A percentile compares a stretch with the other conserved stretches of the same genome.
phyloP scores from a whole-genome alignment of 2,797 vertebrate species.

The Lepus townsendii region DNA sequence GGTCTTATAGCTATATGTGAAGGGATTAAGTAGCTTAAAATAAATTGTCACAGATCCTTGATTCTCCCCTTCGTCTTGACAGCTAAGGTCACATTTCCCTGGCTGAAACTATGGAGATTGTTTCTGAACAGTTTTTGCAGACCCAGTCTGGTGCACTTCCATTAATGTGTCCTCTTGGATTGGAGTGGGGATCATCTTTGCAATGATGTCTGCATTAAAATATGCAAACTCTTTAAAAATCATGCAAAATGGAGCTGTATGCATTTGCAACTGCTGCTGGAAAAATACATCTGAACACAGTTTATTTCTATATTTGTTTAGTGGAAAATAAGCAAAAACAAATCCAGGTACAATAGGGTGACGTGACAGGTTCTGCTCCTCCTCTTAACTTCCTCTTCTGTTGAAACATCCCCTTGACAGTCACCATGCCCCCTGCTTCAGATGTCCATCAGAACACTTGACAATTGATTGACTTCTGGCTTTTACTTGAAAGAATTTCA shows the following conservation, averaged over 20 bases:
- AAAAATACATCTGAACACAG: not conserved
- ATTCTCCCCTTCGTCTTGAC: conserved; percentile 22
- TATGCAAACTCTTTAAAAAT: conserved; percentile 9
- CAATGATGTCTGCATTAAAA: conserved; percentile 44
- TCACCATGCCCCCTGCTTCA: not conserved
- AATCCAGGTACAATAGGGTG: not conserved
- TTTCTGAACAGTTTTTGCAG: conserved; percentile 35
- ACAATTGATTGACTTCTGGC: conserved; percentile 27
- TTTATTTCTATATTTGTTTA: conserved; percentile 8
- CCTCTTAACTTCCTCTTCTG: not conserved
- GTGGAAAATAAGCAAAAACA: conserved; percentile 29
- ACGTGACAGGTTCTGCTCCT: not conserved
- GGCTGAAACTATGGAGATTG: not conserved
- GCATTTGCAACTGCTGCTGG: not conserved
- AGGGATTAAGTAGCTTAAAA: conserved; percentile 54
- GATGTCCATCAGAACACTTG: not conserved
- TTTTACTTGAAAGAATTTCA: conserved; percentile 37
- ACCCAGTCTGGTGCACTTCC: not conserved
- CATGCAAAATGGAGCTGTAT: not conserved
- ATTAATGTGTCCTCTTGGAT: not conserved
- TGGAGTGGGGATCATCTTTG: not conserved
- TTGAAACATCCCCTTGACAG: fast-evolving
- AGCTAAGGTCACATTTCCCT: conserved; percentile 29
- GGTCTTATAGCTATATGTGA: not conserved
- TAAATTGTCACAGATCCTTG: conserved; percentile 10